Percentiles rank a stretch among this genome's conserved stretches.
Conservation (phyloP, 2,888 invertebrate genomes). For the Emmelina monodactyla region DNA sequence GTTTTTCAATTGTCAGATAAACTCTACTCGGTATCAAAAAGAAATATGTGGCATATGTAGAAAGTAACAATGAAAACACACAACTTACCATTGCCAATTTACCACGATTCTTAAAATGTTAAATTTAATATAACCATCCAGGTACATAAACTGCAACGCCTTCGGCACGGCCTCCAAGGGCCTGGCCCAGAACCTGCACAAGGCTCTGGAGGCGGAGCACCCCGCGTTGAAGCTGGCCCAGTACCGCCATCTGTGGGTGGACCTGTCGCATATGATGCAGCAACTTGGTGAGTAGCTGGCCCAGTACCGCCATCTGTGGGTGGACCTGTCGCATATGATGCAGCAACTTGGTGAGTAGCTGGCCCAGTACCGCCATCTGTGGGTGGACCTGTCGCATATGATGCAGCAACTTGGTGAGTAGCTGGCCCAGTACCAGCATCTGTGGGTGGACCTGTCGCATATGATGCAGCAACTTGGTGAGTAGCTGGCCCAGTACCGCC, state of each 20-base stretch:
- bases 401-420: conserved; percentile 76
- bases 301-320: conserved; percentile 74
- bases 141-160: conserved; percentile 72
- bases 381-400: conserved; percentile 79
- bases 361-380: conserved; percentile 72
- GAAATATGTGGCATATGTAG: too few relatives aligned
- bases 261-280: conserved; percentile 80
- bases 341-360: conserved; percentile 73
- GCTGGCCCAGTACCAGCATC: conserved; percentile 71
- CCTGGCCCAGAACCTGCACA: conserved; percentile 69
- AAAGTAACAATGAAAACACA: too few relatives aligned
- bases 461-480: conserved; percentile 80
- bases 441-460: conserved; percentile 77
- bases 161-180: conserved; percentile 72
- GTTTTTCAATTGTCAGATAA: too few relatives aligned
- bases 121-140: conserved; percentile 20
- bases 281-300: conserved; percentile 71
- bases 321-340: conserved; percentile 80
- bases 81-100: too few relatives aligned
- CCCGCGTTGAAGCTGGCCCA: conserved; percentile 72
- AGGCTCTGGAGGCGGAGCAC: conserved; percentile 69
- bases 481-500: conserved; percentile 71
- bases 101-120: too few relatives aligned
- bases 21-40: too few relatives aligned
- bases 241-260: conserved; percentile 75